Conservation (phyloP, 2,888 invertebrate genomes). For the Gnatocerus cornutus region DNA sequence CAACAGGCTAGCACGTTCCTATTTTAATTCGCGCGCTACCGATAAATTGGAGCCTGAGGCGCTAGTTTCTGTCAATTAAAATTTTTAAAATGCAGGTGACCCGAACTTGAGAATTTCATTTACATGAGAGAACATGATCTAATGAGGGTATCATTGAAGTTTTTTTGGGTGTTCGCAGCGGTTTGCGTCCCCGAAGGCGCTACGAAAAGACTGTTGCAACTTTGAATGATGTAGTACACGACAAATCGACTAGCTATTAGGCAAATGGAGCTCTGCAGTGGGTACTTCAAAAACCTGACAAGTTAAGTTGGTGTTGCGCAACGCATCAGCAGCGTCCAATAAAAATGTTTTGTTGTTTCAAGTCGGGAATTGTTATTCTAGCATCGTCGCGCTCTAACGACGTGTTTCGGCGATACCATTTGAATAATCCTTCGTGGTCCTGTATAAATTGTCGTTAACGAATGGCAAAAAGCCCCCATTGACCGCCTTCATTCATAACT, state of each 20-base stretch:
- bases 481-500: constrained; percentile 56
- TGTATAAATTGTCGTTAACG: constrained; percentile 61
- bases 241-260: constrained; percentile 6
- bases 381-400: constrained; percentile 57
- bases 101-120: too few relatives aligned
- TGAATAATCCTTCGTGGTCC: constrained; percentile 57
- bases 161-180: background rate
- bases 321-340: background rate
- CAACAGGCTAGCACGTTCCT: constrained; percentile 44
- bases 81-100: background rate
- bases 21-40: constrained; percentile 30
- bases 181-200: background rate
- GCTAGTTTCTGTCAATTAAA: constrained; percentile 5
- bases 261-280: background rate
- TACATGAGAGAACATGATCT: too few relatives aligned
- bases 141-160: background rate
- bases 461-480: constrained; percentile 49
- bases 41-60: constrained; percentile 6
- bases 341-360: background rate
- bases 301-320: constrained; percentile 3
- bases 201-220: background rate
- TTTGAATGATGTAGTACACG: constrained; percentile 1
- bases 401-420: constrained; percentile 57
- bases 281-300: background rate
- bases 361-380: constrained; percentile 47